Conservation (phyloP, 2,113 vertebrate genomes). For the Aegotheles bennettii region DNA sequence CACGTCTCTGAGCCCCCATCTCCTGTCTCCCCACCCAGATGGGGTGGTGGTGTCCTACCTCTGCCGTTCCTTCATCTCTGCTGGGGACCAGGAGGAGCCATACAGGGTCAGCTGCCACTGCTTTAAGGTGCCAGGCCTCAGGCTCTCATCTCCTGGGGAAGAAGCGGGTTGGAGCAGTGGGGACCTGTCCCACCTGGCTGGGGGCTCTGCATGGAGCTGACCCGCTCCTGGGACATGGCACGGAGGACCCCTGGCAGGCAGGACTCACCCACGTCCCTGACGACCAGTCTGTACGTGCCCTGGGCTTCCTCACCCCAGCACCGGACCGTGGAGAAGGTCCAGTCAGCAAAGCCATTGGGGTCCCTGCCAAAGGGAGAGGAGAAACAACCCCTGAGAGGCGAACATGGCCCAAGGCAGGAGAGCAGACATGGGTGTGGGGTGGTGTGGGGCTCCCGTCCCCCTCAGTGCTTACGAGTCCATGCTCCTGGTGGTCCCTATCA, state of each 20-base stretch:
- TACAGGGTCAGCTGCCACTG: conserved; percentile 90
- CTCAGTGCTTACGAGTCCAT: conserved; percentile 79
- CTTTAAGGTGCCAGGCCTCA: conserved; percentile 72
- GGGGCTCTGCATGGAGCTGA: accelerated
- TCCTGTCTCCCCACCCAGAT: accelerated
- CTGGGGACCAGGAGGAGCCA: conserved; percentile 84
- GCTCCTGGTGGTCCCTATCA: conserved; percentile 83
- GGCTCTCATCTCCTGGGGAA: conserved; percentile 61
- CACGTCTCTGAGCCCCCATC: background rate
- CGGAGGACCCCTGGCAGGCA: accelerated
- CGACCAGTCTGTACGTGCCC: conserved; percentile 82
- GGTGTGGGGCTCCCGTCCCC: background rate
- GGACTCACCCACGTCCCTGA: conserved; percentile 85
- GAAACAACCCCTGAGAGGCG: background rate
- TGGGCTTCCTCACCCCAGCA: conserved; percentile 92
- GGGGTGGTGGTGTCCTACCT: conserved; percentile 61
- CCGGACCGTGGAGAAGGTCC: conserved; percentile 95
- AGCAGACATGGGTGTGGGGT: accelerated
- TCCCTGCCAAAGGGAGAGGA: conserved; percentile 69
- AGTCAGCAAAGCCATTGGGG: conserved; percentile 83
- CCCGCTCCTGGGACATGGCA: accelerated
- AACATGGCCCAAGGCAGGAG: accelerated
- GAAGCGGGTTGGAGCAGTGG: background rate
- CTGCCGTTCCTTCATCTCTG: conserved; percentile 81
- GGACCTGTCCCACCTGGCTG: background rate